These are phyloP conservation scores for Lepeophtheirus nordmannii DNA, from an alignment of 2,888 invertebrate species.

Conservation along the genomic window DNA sequence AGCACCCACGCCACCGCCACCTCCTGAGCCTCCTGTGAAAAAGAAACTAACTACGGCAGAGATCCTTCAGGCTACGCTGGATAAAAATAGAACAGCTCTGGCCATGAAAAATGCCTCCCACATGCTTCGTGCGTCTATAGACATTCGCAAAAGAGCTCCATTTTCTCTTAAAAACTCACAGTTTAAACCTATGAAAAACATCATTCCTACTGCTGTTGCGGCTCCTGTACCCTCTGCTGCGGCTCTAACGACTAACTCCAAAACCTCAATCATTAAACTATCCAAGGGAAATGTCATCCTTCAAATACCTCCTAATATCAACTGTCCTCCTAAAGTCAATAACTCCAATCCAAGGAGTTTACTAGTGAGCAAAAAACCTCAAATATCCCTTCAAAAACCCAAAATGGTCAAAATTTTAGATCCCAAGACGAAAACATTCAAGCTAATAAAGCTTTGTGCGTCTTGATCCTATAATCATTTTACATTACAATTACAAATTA, in stretches of 20 bases:
- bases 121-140: not conserved
- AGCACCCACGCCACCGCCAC: not conserved
- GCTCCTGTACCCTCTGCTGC: not conserved
- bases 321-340: not conserved
- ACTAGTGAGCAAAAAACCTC: not conserved
- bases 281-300: not conserved
- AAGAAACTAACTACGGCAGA: not conserved
- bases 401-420: not conserved
- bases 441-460: not conserved
- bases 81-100: not conserved
- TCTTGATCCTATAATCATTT: not conserved
- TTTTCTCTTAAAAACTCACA: not conserved
- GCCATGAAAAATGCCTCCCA: not conserved
- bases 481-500: not conserved
- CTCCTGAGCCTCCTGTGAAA: not conserved
- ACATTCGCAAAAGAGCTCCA: not conserved
- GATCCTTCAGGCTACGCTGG: slow-evolving; percentile 1
- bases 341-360: not conserved
- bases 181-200: not conserved
- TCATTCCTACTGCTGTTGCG: not conserved
- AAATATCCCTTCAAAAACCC: not conserved
- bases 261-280: not conserved
- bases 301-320: not conserved
- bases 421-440: slow-evolving; percentile 3
- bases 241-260: not conserved